Evolutionary conservation across 2,888 invertebrate genomes (phyloP).

Genomic region (Phrixothrix hirtus): DNA sequence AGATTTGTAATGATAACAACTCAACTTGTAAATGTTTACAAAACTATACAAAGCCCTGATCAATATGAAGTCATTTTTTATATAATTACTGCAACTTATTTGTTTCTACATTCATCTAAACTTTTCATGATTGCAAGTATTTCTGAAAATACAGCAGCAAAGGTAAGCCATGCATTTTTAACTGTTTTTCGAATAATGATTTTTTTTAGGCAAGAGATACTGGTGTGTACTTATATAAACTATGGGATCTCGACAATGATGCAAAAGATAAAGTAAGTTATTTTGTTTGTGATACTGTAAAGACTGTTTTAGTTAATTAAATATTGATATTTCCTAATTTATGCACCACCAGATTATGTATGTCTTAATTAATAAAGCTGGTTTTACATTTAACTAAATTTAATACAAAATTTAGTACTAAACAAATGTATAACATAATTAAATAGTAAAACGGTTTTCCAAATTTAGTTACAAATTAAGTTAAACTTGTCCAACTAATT

Average conservation of each 20-base stretch:
- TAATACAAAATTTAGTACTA: too few species aligned
- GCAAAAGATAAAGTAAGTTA: conserved; percentile 31
- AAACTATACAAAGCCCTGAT: conserved; percentile 28
- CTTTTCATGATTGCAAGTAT: conserved; percentile 36
- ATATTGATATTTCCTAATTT: too few species aligned
- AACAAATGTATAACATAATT: too few species aligned
- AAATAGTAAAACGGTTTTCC: too few species aligned
- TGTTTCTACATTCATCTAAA: conserved; percentile 34
- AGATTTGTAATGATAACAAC: conserved; percentile 38
- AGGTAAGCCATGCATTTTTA: conserved; percentile 6
- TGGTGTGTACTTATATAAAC: conserved; percentile 33
- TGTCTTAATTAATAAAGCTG: too few species aligned
- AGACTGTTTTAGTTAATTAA: too few species aligned
- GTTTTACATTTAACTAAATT: too few species aligned
- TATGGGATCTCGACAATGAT: conserved; percentile 27
- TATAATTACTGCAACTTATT: conserved; percentile 28
- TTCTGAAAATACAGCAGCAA: conserved; percentile 32
- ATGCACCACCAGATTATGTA: too few species aligned
- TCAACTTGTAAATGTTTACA: conserved; percentile 35
- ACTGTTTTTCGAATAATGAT: neutral
- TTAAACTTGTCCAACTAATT: too few species aligned
- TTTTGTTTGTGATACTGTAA: neutral
- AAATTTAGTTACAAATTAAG: too few species aligned
- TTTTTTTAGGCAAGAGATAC: conserved; percentile 33
- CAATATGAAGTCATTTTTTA: conserved; percentile 19